Evolutionary conservation across 64 coral and sea anemone species (phyloP).

Genomic region (Acropora tenuis): DNA sequence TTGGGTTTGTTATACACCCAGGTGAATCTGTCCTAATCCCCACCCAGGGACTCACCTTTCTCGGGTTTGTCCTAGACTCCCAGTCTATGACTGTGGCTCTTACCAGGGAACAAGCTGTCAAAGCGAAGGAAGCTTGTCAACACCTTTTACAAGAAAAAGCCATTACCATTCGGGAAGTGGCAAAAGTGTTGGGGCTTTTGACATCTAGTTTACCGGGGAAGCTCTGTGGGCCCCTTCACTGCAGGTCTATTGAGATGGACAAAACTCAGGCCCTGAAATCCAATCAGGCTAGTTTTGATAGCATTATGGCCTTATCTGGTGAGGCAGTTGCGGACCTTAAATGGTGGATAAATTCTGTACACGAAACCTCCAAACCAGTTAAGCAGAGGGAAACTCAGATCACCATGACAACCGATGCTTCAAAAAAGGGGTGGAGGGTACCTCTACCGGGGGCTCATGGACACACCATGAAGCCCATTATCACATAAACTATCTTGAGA

Average conservation of each 20-base stretch:
- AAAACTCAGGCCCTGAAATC: neutral
- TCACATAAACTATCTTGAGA: no score
- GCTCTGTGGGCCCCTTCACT: neutral
- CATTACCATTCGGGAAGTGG: constrained; percentile 23
- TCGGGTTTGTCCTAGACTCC: constrained; percentile 37
- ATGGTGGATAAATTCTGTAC: constrained; percentile 30
- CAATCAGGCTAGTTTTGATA: neutral
- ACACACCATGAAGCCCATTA: no score
- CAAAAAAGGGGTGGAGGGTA: no score
- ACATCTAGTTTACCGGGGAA: neutral
- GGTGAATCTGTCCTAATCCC: neutral
- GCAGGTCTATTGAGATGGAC: neutral
- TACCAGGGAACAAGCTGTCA: constrained; percentile 17
- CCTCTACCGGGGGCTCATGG: no score
- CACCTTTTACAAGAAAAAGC: neutral
- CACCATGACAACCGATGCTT: constrained; percentile 36
- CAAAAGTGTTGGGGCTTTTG: constrained; percentile 6
- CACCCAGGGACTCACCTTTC: constrained; percentile 28
- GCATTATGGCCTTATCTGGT: constrained; percentile 11
- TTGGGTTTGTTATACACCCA: constrained; percentile 28
- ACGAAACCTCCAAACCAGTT: neutral
- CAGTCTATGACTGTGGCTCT: constrained; percentile 12
- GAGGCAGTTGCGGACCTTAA: neutral
- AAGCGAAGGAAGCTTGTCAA: constrained; percentile 19
- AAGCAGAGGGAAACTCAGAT: neutral